These are phyloP conservation scores for Brienomyrus brachyistius DNA, from an alignment of 2,113 vertebrate genomes.

Conservation along the genomic window DNA sequence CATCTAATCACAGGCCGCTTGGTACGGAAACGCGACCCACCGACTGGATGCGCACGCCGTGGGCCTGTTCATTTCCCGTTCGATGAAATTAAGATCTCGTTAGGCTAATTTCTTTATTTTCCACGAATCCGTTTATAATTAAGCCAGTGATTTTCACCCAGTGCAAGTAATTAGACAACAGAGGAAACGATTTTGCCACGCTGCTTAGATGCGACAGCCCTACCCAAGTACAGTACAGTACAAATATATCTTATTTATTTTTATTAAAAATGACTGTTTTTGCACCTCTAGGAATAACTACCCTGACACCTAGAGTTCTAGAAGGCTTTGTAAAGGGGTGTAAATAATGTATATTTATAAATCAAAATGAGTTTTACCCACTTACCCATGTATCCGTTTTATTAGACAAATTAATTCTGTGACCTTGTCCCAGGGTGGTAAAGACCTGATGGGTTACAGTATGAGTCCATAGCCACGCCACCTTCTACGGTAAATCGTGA, in stretches of 20 bases:
- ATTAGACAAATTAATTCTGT: background rate
- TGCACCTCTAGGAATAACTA: background rate
- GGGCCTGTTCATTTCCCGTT: background rate
- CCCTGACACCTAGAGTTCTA: background rate
- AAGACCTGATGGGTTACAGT: background rate
- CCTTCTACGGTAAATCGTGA: background rate
- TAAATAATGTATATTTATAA: background rate
- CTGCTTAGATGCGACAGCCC: background rate
- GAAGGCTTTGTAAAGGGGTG: background rate
- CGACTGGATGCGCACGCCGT: background rate
- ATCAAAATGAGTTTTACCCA: background rate
- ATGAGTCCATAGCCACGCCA: background rate
- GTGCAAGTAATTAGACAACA: background rate
- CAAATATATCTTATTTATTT: background rate
- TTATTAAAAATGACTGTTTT: background rate
- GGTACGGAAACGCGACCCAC: background rate
- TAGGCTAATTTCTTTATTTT: slow-evolving; percentile 10
- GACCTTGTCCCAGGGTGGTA: background rate
- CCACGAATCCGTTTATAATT: background rate
- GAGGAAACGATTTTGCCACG: background rate
- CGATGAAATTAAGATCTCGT: slow-evolving; percentile 1
- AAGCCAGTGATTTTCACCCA: slow-evolving; percentile 3
- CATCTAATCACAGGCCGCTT: background rate
- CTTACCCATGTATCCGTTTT: background rate
- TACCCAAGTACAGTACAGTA: background rate